A percentile compares a stretch with the other conserved stretches of the same genome.
These are phyloP conservation scores for Meloidogyne floridensis DNA, from an alignment of 1,140 invertebrate species.

Conservation along the genomic window DNA sequence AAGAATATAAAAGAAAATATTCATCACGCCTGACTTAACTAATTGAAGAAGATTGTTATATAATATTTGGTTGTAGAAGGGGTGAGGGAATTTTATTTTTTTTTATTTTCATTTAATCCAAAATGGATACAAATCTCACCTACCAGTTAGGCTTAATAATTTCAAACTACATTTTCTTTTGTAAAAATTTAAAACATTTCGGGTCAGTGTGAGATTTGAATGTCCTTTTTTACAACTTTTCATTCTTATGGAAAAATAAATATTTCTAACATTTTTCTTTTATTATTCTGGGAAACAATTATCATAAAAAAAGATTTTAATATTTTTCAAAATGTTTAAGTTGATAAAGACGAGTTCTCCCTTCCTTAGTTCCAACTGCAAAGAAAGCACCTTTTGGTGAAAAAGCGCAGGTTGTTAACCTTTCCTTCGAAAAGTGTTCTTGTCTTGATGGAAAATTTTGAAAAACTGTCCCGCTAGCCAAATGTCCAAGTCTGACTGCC, in stretches of 20 bases:
- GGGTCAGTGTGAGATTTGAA: not conserved
- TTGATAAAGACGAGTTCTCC: slow-evolving; percentile 41
- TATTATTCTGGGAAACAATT: too few species aligned
- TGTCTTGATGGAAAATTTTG: slow-evolving; percentile 52
- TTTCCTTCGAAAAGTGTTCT: slow-evolving; percentile 43
- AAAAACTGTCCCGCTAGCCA: slow-evolving; percentile 42
- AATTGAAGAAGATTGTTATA: slow-evolving; percentile 27
- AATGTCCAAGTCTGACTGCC: slow-evolving; percentile 41
- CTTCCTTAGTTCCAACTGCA: slow-evolving; percentile 37
- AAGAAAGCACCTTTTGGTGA: slow-evolving; percentile 46
- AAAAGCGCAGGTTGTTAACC: slow-evolving; percentile 30
- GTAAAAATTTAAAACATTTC: not conserved
- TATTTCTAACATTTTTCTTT: not conserved
- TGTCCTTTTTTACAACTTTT: not conserved
- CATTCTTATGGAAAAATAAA: not conserved
- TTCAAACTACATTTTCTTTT: too few species aligned
- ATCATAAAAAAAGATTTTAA: slow-evolving; percentile 21
- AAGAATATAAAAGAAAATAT: slow-evolving; percentile 35
- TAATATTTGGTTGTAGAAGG: slow-evolving; percentile 14
- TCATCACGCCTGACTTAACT: not conserved
- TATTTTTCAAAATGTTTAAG: slow-evolving; percentile 40
- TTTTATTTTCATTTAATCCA: not conserved
- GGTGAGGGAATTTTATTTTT: not conserved
- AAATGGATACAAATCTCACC: not conserved
- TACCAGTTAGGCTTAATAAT: not conserved